Percentiles rank a stretch among this genome's conserved stretches.
These are phyloP conservation scores for Crenichthys baileyi DNA, from an alignment of 2,797 vertebrate species.

Conservation along the genomic window DNA sequence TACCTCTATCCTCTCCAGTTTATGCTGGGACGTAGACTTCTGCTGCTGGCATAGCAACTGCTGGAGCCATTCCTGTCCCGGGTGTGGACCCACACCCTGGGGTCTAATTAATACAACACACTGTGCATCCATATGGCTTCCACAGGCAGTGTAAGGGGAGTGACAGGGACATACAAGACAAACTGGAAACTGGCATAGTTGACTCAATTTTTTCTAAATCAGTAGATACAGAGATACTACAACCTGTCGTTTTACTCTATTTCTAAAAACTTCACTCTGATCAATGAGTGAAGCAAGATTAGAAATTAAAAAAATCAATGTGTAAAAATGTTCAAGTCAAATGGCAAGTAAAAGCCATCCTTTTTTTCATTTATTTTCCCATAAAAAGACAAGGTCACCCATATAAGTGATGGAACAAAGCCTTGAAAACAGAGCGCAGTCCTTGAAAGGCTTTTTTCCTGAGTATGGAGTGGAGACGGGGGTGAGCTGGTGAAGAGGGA, in stretches of 20 bases:
- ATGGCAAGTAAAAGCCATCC: conserved; percentile 55
- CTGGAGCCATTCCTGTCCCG: conserved; percentile 47
- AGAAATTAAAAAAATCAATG: conserved; percentile 63
- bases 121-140: conserved; percentile 76
- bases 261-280: conserved; percentile 25
- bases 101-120: conserved; percentile 78
- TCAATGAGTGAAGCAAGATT: conserved; percentile 45
- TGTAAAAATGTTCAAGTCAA: conserved; percentile 57
- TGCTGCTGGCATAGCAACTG: conserved; percentile 57
- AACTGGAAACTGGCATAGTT: conserved; percentile 14
- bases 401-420: conserved; percentile 43
- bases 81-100: conserved; percentile 60
- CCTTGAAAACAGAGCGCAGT: conserved; percentile 39
- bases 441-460: conserved; percentile 23
- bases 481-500: conserved; percentile 35
- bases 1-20: conserved; percentile 24
- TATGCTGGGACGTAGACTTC: conserved; percentile 35
- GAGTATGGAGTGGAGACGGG: conserved; percentile 42
- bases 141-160: conserved; percentile 42
- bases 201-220: conserved; percentile 30
- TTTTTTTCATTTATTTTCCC: conserved; percentile 21
- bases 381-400: conserved; percentile 47
- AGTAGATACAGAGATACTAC: conserved; percentile 30
- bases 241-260: conserved; percentile 34
- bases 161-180: conserved; percentile 16